Conservation (phyloP, 2,797 vertebrate genomes). For the Platalea minor region DNA sequence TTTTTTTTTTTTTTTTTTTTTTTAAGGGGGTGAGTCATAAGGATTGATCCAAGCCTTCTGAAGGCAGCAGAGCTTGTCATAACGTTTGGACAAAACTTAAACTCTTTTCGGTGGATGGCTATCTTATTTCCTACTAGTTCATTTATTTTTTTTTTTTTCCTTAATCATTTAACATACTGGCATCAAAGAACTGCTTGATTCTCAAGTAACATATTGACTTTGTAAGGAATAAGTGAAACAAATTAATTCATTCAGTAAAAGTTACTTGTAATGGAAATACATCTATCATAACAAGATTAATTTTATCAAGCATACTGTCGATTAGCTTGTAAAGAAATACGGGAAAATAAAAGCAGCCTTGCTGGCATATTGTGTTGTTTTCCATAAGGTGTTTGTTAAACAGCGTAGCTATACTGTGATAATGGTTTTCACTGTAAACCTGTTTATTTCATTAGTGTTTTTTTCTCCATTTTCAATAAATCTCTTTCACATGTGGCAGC, state of each 20-base stretch:
- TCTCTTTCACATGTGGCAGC: neutral
- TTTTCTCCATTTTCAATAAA: neutral
- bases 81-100: neutral
- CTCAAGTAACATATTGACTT: neutral
- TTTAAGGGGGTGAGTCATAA: neutral
- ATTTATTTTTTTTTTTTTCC: neutral
- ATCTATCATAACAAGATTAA: neutral
- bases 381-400: neutral
- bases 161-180: neutral
- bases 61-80: neutral
- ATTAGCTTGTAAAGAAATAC: neutral
- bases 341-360: neutral
- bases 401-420: neutral
- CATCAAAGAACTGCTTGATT: neutral
- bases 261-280: neutral
- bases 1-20: neutral
- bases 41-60: neutral
- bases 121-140: neutral
- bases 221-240: neutral
- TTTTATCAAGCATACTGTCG: neutral
- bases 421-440: neutral
- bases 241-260: neutral
- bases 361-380: neutral
- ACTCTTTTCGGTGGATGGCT: neutral
- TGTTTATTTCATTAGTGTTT: neutral